phyloP scores from a whole-genome alignment of 2,888 invertebrate species.

The Synanthedon vespiformis region DNA sequence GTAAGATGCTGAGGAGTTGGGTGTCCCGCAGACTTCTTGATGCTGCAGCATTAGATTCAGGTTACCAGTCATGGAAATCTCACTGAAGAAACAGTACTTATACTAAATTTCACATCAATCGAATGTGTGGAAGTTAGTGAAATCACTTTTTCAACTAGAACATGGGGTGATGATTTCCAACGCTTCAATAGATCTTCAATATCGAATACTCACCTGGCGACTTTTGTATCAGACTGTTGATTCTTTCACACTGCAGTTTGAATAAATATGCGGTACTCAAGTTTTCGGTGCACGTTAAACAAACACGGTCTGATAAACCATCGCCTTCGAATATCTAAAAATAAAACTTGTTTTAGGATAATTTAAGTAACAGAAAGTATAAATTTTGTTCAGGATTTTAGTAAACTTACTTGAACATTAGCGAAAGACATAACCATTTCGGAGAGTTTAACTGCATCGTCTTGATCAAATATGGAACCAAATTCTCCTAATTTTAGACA shows the following conservation, averaged over 20 bases:
- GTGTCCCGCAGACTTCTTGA: no score
- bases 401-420: constrained; percentile 39
- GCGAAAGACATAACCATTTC: constrained; percentile 66
- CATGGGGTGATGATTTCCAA: no score
- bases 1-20: no score
- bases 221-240: constrained; percentile 39
- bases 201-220: constrained; percentile 36
- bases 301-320: constrained; percentile 56
- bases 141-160: no score
- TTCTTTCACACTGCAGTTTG: constrained; percentile 58
- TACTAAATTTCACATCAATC: no score
- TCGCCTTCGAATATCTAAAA: constrained; percentile 53
- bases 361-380: neutral
- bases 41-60: no score
- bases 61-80: no score
- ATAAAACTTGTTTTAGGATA: no score
- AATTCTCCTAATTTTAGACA: constrained; percentile 62
- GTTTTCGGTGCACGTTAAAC: constrained; percentile 57
- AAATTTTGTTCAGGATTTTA: neutral
- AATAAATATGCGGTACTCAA: constrained; percentile 60
- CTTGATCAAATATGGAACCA: constrained; percentile 61
- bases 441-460: constrained; percentile 54
- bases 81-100: no score
- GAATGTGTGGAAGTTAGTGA: no score
- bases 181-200: no score